A percentile compares a stretch with the other conserved stretches of the same genome.
phyloP scores from a whole-genome alignment of 2,888 invertebrate species.

The Euplexia lucipara region DNA sequence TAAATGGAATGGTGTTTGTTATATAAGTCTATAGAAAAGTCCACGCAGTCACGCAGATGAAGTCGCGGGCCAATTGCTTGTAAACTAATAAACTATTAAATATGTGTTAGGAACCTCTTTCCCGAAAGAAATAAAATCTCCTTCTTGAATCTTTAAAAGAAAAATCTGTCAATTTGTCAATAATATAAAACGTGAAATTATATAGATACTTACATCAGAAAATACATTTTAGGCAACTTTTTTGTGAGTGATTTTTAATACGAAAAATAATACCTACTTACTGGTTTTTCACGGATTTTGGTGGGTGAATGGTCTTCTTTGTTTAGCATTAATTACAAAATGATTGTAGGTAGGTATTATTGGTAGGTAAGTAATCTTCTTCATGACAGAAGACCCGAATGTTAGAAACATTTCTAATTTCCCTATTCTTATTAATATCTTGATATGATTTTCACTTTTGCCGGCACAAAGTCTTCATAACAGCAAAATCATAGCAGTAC shows the following conservation, averaged over 20 bases:
- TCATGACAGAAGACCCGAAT: too few relatives aligned
- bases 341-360: neutral
- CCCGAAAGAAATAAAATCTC: constrained; percentile 1
- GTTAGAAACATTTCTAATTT: neutral
- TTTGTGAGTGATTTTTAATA: neutral
- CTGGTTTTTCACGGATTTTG: neutral
- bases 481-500: neutral
- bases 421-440: neutral
- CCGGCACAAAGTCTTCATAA: neutral
- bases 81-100: too few relatives aligned
- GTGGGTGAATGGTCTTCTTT: neutral
- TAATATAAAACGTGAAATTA: too few relatives aligned
- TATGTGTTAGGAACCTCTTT: too few relatives aligned
- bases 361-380: constrained; percentile 10
- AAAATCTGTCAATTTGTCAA: constrained; percentile 4
- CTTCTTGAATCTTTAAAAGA: neutral
- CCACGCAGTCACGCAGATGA: too few relatives aligned
- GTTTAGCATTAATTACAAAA: too few relatives aligned
- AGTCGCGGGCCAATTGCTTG: too few relatives aligned
- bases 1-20: too few relatives aligned
- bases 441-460: neutral
- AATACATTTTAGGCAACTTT: neutral
- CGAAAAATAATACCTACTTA: neutral
- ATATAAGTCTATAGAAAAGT: too few relatives aligned
- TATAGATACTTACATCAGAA: too few relatives aligned